Conservation (phyloP, 2,797 vertebrate species). For the Buphagus erythrorhynchus region DNA sequence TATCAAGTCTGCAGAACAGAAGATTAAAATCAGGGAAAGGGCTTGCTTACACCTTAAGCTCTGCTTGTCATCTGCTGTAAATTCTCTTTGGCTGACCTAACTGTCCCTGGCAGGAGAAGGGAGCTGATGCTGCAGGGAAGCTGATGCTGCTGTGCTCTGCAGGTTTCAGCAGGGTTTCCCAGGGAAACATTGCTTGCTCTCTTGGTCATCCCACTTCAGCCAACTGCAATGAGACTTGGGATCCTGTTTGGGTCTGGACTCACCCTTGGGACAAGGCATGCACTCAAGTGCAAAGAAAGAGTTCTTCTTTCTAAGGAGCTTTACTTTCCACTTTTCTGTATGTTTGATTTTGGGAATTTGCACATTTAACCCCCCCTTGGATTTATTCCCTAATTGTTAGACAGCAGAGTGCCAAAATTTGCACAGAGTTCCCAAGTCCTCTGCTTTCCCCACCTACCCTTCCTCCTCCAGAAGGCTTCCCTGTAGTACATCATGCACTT, state of each 20-base stretch:
- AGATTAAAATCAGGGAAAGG: background rate
- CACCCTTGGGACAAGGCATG: background rate
- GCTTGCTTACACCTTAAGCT: background rate
- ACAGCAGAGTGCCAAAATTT: background rate
- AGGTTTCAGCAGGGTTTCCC: background rate
- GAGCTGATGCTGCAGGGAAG: background rate
- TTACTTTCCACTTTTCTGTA: background rate
- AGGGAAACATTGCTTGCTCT: background rate
- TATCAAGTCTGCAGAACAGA: background rate
- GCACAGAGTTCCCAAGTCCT: background rate
- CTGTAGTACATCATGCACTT: constrained; percentile 87
- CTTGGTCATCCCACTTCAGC: background rate
- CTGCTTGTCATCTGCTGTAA: background rate
- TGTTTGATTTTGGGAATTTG: background rate
- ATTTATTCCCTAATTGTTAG: background rate
- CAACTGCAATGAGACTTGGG: background rate
- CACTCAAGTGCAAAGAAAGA: background rate
- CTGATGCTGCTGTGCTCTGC: background rate
- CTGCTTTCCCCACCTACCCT: constrained; percentile 63
- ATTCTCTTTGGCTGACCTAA: background rate
- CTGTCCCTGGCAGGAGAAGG: background rate
- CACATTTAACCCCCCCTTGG: background rate
- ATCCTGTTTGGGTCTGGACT: background rate
- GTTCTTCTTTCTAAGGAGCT: background rate
- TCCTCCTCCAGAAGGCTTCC: constrained; percentile 82